Evolutionary conservation across 1,140 invertebrate genomes (phyloP), one percentile per base, ranked within the genome.

Genomic region (Bombus waltoni): DNA sequence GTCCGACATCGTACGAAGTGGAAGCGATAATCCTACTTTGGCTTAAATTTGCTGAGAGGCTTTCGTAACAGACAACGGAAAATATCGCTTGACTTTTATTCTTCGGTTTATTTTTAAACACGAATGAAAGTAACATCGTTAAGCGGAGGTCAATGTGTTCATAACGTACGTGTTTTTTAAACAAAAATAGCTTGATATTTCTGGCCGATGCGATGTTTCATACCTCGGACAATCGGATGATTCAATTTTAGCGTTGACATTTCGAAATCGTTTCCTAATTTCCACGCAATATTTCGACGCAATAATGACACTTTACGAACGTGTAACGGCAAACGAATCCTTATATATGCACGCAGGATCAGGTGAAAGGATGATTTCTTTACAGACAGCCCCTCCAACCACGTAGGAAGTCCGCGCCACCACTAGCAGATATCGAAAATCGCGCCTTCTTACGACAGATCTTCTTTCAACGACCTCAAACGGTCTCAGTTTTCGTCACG

Each of bases 301-400:
- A 53, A 18, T 38, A 73, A 73, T n/a, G 35, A 28, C 18, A 53
- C 4, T 22, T 9, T 59, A 28, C n/a, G 13, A 65, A n/a, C 35
- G 73, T 62, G 28, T 1, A 32, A 57, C 11, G 25, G 9, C 18
- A 28, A 65, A 73, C 13, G 32, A 44, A 74, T 66, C 22, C 53
- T 62, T 62, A 22, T 28, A 18, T 35, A 38, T 40, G 38, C 35
- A 40, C 25, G 62, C 47, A 83, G 76, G 22, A 66, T 88, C 42
- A 68, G 53, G 38, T 88, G 66, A 84, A 57, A n/a, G 35, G 25
- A 35, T 35, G n/a, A 81, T 89, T 82, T 88, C 62, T 79, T 88
- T 87, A 6, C 87, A 88, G 87, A 84, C 65, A 70, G 22, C 42
- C 57, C 80, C 22, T 62, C 71, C 47, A 76, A 65, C 44, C 11